phyloP scores from a whole-genome alignment of 2,888 invertebrate genomes.

The Thecocarcelia acutangulata region DNA sequence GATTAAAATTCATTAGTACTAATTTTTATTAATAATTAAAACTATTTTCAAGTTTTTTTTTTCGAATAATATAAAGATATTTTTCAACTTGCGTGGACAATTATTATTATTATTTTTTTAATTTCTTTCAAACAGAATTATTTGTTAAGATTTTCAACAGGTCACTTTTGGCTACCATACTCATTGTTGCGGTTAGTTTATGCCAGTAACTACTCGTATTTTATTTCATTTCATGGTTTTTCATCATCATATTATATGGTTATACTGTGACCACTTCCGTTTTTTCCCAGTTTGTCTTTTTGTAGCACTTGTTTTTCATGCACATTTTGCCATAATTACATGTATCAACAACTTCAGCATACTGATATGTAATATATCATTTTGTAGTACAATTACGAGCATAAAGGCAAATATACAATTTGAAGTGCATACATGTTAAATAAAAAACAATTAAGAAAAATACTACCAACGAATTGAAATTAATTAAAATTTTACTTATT shows the following conservation, averaged over 20 bases:
- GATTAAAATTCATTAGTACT: no score
- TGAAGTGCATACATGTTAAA: not conserved
- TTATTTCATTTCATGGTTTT: slow-evolving; percentile 60
- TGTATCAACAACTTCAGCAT: slow-evolving; percentile 30
- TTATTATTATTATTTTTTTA: no score
- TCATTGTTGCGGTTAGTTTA: slow-evolving; percentile 43
- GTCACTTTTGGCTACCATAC: not conserved
- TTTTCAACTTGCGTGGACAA: no score
- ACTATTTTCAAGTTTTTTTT: no score
- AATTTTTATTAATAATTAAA: no score
- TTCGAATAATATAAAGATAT: no score
- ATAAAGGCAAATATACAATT: not conserved
- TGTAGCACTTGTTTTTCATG: slow-evolving; percentile 8
- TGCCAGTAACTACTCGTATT: slow-evolving; percentile 25
- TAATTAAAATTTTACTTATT: no score
- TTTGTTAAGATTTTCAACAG: slow-evolving; percentile 28
- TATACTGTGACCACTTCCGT: slow-evolving; percentile 58
- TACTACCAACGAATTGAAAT: not conserved
- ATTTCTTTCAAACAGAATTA: not conserved
- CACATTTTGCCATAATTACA: slow-evolving; percentile 44
- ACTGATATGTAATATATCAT: not conserved
- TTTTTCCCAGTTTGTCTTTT: slow-evolving; percentile 18
- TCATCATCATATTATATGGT: slow-evolving; percentile 60
- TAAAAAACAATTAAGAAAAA: not conserved
- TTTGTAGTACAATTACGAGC: not conserved